phyloP scores from a whole-genome alignment of 2,113 vertebrate genomes.

The Lagopus muta region DNA sequence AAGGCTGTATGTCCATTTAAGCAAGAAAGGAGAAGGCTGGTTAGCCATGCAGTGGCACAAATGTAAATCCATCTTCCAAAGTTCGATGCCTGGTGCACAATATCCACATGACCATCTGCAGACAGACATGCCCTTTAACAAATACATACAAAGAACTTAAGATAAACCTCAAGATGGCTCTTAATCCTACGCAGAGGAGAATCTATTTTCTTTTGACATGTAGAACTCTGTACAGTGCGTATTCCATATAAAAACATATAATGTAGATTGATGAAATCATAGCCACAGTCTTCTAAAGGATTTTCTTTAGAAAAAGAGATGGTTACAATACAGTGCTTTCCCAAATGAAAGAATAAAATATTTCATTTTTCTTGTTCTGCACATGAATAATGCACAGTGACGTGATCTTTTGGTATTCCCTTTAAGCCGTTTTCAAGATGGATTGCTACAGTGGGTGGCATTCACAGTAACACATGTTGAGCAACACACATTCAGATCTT shows the following conservation, averaged over 20 bases:
- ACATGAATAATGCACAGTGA: neutral
- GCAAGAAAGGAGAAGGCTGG: neutral
- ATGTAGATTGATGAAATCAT: neutral
- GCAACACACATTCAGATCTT: neutral
- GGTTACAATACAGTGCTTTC: neutral
- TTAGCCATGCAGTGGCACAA: neutral
- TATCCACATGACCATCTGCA: neutral
- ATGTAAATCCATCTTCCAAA: neutral
- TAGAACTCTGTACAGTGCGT: neutral
- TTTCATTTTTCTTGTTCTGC: neutral
- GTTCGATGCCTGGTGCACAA: neutral
- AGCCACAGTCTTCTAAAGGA: neutral
- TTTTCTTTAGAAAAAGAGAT: neutral
- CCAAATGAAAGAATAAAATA: neutral
- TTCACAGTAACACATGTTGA: slow-evolving; percentile 13
- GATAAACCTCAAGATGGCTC: neutral
- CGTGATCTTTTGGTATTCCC: slow-evolving; percentile 1
- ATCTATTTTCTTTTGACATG: neutral
- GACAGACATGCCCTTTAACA: neutral
- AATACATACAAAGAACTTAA: neutral
- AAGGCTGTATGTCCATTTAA: neutral
- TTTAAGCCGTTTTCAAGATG: neutral
- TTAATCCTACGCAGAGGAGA: neutral
- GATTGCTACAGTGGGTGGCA: slow-evolving; percentile 21
- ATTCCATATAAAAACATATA: neutral